phyloP scores from a whole-genome alignment of 2,113 vertebrate species.

The Zosterops pallidus region DNA sequence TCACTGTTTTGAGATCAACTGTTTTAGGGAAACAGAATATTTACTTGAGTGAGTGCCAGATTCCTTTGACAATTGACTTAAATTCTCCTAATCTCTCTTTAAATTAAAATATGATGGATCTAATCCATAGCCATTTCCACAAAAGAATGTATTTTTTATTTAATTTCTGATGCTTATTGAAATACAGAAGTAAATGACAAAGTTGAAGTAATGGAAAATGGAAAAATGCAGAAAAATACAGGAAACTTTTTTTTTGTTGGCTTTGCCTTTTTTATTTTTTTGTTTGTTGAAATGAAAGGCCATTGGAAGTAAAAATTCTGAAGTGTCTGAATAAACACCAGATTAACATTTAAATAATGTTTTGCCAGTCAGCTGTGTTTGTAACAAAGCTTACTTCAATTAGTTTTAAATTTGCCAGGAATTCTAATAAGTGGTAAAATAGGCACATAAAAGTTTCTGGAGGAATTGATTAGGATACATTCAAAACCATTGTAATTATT shows the following conservation, averaged over 20 bases:
- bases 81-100: background rate
- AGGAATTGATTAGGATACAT: slow-evolving; percentile 37
- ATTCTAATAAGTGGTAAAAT: slow-evolving; percentile 30
- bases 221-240: background rate
- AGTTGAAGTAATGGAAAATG: background rate
- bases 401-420: slow-evolving; percentile 57
- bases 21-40: slow-evolving; percentile 13
- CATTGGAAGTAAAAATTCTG: background rate
- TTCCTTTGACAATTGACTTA: background rate
- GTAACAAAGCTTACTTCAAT: slow-evolving; percentile 42
- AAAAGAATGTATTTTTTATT: background rate
- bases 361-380: slow-evolving; percentile 34
- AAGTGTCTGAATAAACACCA: slow-evolving; percentile 57
- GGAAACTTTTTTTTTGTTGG: rapidly evolving
- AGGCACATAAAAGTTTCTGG: slow-evolving; percentile 27
- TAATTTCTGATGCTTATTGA: background rate
- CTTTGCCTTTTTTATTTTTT: background rate
- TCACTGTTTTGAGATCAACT: slow-evolving; percentile 1
- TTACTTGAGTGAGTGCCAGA: background rate
- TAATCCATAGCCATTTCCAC: background rate
- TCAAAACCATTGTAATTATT: background rate
- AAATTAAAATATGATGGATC: background rate
- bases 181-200: background rate
- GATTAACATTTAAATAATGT: slow-evolving; percentile 66
- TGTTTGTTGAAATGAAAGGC: slow-evolving; percentile 46